These are phyloP conservation scores for Astyanax mexicanus DNA, from an alignment of 2,797 vertebrate species.

Conservation along the genomic window DNA sequence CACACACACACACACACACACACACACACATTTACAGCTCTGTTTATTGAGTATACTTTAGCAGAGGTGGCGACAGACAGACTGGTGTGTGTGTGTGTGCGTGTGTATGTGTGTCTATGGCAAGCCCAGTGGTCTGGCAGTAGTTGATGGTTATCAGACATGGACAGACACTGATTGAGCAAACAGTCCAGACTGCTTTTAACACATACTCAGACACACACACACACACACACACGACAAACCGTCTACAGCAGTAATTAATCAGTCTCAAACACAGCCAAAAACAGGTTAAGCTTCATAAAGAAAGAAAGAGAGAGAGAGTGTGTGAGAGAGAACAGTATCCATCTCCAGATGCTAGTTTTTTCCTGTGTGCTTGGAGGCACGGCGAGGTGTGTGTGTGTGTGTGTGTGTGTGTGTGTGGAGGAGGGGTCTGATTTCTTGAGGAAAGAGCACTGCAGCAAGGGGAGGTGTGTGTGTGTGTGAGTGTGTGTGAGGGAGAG, in stretches of 20 bases:
- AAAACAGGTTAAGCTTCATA: conserved; percentile 29
- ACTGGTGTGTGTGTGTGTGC: not conserved
- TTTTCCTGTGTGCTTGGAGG: not conserved
- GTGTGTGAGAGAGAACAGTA: not conserved
- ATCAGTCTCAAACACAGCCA: not conserved
- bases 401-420: conserved; percentile 28
- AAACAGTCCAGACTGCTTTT: no score
- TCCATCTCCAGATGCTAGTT: no score
- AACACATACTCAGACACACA: not conserved
- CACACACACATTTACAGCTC: conserved; percentile 9
- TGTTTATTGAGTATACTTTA: not conserved
- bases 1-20: conserved; percentile 16
- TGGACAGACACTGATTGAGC: not conserved
- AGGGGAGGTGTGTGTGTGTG: conserved; percentile 26
- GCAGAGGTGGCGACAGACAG: not conserved
- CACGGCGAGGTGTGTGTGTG: not conserved
- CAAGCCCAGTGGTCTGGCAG: not conserved
- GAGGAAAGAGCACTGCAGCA: conserved; percentile 53
- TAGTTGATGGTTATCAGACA: not conserved
- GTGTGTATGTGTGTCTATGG: not conserved
- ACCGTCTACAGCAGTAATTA: not conserved
- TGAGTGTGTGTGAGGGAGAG: no score
- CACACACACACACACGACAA: not conserved
- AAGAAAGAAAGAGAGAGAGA: not conserved
- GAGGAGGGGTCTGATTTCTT: conserved; percentile 56